Evolutionary conservation across 2,888 invertebrate species (phyloP).

Genomic region (Glaucopsyche alexis): DNA sequence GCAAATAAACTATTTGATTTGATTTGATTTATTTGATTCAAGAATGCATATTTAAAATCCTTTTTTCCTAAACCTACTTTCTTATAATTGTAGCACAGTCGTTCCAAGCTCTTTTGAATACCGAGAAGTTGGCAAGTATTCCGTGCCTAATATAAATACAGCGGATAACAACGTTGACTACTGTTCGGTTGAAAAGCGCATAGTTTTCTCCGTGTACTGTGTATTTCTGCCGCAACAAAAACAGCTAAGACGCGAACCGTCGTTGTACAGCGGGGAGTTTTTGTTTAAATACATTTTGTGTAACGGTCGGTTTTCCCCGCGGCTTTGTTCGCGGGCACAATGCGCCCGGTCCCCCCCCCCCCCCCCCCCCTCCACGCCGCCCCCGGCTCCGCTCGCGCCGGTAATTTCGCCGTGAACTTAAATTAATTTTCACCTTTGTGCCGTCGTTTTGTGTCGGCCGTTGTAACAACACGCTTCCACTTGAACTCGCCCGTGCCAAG

Average conservation of each 20-base stretch:
- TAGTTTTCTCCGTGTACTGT: neutral
- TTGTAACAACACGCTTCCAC: neutral
- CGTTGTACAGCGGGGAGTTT: conserved; percentile 8
- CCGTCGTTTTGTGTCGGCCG: conserved; percentile 6
- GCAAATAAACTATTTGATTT: too few species aligned
- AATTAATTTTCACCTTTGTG: conserved; percentile 17
- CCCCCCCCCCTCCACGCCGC: too few species aligned
- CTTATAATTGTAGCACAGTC: neutral
- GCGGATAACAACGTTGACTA: neutral
- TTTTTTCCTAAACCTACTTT: neutral
- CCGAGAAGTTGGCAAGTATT: neutral
- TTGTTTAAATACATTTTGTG: conserved; percentile 13
- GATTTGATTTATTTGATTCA: too few species aligned
- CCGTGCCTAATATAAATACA: neutral
- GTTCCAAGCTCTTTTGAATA: neutral
- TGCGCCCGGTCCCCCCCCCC: neutral
- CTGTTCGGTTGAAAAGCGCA: neutral
- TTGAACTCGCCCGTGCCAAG: neutral
- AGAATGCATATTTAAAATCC: neutral
- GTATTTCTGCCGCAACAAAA: neutral
- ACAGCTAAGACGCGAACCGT: neutral
- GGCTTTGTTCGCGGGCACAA: conserved; percentile 18
- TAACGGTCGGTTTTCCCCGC: conserved; percentile 4
- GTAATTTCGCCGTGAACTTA: neutral
- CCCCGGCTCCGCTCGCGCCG: neutral